phyloP scores from a whole-genome alignment of 2,888 invertebrate genomes.

The Nymphalis polychloros region DNA sequence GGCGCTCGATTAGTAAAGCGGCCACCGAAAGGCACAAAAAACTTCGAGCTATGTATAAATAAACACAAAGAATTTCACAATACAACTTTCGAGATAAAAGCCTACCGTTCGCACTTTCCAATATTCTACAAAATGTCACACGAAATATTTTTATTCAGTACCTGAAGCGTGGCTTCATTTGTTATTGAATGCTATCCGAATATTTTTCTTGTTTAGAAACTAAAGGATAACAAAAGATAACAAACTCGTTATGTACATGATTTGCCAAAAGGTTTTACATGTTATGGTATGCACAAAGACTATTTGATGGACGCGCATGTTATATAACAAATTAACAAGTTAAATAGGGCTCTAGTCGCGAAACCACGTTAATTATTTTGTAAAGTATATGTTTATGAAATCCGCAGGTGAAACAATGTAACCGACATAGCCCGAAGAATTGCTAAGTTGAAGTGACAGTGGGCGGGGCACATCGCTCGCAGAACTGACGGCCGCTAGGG shows the following conservation, averaged over 20 bases:
- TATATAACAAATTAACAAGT: too few species aligned
- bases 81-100: slow-evolving; percentile 3
- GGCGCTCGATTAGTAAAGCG: not conserved
- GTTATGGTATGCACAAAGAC: not conserved
- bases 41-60: not conserved
- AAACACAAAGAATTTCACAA: slow-evolving; percentile 3
- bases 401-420: too few species aligned
- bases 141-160: slow-evolving; percentile 3
- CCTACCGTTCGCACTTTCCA: slow-evolving; percentile 5
- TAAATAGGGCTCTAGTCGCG: too few species aligned
- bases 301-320: too few species aligned
- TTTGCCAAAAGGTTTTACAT: not conserved
- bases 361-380: too few species aligned
- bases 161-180: slow-evolving; percentile 1
- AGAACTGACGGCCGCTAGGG: too few species aligned
- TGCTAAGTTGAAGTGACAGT: too few species aligned
- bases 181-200: slow-evolving; percentile 11
- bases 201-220: slow-evolving; percentile 9
- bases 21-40: not conserved
- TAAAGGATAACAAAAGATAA: not conserved
- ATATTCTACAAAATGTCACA: slow-evolving; percentile 7
- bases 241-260: not conserved
- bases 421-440: too few species aligned
- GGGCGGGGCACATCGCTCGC: too few species aligned
- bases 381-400: too few species aligned